phyloP scores from a whole-genome alignment of 1,140 invertebrate genomes.

The Ditylenchus dipsaci region DNA sequence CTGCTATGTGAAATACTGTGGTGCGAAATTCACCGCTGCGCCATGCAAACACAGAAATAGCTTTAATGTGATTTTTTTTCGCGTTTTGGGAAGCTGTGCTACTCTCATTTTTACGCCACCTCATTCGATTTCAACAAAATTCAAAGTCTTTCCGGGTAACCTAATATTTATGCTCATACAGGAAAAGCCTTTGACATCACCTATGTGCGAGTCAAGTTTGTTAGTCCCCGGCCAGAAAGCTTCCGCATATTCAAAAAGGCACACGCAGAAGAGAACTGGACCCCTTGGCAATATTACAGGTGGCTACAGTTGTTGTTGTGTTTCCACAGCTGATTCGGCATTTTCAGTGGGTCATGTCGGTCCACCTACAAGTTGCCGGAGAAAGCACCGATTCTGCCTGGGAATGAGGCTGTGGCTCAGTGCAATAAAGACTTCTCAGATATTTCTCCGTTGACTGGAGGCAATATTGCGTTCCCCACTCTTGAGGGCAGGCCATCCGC shows the following conservation, averaged over 20 bases:
- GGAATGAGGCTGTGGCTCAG: slow-evolving; percentile 77
- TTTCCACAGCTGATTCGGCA: neutral
- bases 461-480: slow-evolving; percentile 89
- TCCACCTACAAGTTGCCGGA: slow-evolving; percentile 81
- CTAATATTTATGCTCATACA: too few species aligned
- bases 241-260: slow-evolving; percentile 88
- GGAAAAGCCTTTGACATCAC: slow-evolving; percentile 90
- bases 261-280: slow-evolving; percentile 72
- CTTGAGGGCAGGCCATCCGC: slow-evolving; percentile 87
- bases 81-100: too few species aligned
- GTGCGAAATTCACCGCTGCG: too few species aligned
- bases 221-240: slow-evolving; percentile 88
- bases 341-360: slow-evolving; percentile 71
- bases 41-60: too few species aligned
- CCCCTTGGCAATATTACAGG: slow-evolving; percentile 92
- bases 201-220: slow-evolving; percentile 84
- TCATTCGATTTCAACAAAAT: too few species aligned
- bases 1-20: too few species aligned
- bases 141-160: too few species aligned
- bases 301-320: neutral
- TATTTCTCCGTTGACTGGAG: slow-evolving; percentile 89
- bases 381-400: slow-evolving; percentile 58
- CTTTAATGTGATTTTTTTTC: too few species aligned
- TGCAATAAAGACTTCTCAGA: slow-evolving; percentile 94
- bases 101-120: too few species aligned